phyloP scores from a whole-genome alignment of 2,888 invertebrate species.

The Nomada ferruginata region DNA sequence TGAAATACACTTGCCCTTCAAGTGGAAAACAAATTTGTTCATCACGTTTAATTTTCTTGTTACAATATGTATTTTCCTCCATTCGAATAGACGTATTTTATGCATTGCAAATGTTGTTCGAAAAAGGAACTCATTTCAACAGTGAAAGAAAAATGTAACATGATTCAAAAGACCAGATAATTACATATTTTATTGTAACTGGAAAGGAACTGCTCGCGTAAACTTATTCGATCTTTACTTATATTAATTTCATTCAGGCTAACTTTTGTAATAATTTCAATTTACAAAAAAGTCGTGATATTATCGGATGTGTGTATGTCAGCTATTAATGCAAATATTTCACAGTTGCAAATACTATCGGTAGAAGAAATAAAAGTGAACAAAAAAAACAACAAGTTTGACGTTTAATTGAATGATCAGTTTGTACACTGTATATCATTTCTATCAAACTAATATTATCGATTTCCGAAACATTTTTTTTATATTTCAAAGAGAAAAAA shows the following conservation, averaged over 20 bases:
- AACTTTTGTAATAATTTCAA: constrained; percentile 64
- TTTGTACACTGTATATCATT: constrained; percentile 73
- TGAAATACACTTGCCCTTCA: constrained; percentile 55
- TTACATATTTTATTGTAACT: constrained; percentile 1
- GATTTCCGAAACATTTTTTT: constrained; percentile 34
- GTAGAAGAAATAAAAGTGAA: constrained; percentile 42
- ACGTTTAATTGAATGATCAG: constrained; percentile 66
- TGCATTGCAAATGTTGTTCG: constrained; percentile 20
- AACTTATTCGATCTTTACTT: constrained; percentile 67
- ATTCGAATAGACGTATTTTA: background rate
- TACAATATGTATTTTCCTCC: background rate
- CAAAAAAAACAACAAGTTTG: constrained; percentile 37
- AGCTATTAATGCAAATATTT: constrained; percentile 62
- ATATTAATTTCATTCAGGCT: constrained; percentile 68
- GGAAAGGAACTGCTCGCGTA: constrained; percentile 51
- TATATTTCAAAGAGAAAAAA: constrained; percentile 1
- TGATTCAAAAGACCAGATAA: background rate
- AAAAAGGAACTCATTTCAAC: background rate
- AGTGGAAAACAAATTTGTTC: constrained; percentile 28
- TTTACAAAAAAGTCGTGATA: constrained; percentile 67
- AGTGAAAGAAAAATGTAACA: background rate
- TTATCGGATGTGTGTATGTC: constrained; percentile 71
- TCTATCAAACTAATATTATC: constrained; percentile 50
- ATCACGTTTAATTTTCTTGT: constrained; percentile 20
- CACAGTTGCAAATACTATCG: constrained; percentile 63